These are phyloP conservation scores for Chunga burmeisteri DNA, from an alignment of 2,113 vertebrate genomes.

Conservation along the genomic window DNA sequence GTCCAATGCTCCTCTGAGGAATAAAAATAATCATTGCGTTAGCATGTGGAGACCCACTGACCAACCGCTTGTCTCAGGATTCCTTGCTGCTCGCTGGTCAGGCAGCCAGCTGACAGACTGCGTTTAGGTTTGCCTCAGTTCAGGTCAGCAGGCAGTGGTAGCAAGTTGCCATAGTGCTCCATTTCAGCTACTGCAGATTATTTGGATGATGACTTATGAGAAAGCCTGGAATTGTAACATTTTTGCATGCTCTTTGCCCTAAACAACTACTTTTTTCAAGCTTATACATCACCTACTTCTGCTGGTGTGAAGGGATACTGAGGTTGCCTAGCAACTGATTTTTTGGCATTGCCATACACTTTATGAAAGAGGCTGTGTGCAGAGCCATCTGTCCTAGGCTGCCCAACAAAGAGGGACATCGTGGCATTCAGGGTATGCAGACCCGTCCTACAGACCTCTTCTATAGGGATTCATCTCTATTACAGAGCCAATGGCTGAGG, in stretches of 20 bases:
- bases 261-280: not conserved
- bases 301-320: not conserved
- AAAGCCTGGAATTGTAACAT: not conserved
- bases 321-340: not conserved
- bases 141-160: not conserved
- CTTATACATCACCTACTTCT: not conserved
- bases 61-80: rapidly evolving
- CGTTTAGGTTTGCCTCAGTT: rapidly evolving
- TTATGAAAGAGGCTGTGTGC: not conserved
- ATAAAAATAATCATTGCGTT: rapidly evolving
- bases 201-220: not conserved
- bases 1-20: not conserved
- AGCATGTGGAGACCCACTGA: rapidly evolving
- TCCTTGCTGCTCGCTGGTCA: not conserved
- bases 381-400: not conserved
- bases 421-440: not conserved
- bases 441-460: not conserved
- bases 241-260: not conserved
- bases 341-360: not conserved
- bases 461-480: not conserved
- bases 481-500: not conserved
- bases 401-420: not conserved
- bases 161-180: not conserved
- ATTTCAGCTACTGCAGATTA: not conserved
- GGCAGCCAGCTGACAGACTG: rapidly evolving